These are phyloP conservation scores for Clavelina lepadiformis DNA, from an alignment of 23 tunicate species.

Conservation along the genomic window DNA sequence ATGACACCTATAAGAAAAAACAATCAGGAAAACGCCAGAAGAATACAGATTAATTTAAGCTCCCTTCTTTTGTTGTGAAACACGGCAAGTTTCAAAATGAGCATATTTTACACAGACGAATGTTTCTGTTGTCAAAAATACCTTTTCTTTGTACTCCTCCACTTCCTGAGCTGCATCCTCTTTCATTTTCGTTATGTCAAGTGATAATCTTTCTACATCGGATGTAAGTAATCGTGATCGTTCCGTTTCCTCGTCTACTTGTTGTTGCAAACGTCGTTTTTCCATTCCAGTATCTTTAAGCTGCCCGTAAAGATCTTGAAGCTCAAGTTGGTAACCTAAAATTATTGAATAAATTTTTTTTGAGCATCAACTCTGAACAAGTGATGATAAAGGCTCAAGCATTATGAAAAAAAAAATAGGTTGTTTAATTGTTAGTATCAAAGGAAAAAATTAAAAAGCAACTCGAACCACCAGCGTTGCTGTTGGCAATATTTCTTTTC, in stretches of 20 bases:
- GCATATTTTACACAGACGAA: background rate
- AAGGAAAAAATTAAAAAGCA: too few species aligned
- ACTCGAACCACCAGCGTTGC: too few species aligned
- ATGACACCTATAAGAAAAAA: constrained; percentile 22
- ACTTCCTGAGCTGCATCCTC: background rate
- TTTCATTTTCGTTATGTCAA: constrained; percentile 21
- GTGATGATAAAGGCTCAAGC: too few species aligned
- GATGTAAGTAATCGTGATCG: constrained; percentile 21
- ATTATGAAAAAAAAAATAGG: too few species aligned
- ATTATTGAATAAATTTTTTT: background rate
- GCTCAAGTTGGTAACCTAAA: constrained; percentile 17
- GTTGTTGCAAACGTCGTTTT: constrained; percentile 49
- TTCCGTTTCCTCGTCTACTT: constrained; percentile 47
- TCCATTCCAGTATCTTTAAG: constrained; percentile 50
- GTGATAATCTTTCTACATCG: constrained; percentile 18
- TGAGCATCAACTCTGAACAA: too few species aligned
- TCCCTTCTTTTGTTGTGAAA: background rate
- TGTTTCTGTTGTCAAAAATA: background rate
- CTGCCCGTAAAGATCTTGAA: constrained; percentile 32
- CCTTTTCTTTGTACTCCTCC: constrained; percentile 52
- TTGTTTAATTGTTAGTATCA: too few species aligned
- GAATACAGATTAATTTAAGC: background rate
- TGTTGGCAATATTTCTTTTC: constrained; percentile 25
- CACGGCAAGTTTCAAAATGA: background rate
- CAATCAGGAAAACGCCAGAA: background rate